These are phyloP conservation scores for Pseudolaguvia tuberculata DNA, from an alignment of 2,113 vertebrate genomes.

Conservation along the genomic window DNA sequence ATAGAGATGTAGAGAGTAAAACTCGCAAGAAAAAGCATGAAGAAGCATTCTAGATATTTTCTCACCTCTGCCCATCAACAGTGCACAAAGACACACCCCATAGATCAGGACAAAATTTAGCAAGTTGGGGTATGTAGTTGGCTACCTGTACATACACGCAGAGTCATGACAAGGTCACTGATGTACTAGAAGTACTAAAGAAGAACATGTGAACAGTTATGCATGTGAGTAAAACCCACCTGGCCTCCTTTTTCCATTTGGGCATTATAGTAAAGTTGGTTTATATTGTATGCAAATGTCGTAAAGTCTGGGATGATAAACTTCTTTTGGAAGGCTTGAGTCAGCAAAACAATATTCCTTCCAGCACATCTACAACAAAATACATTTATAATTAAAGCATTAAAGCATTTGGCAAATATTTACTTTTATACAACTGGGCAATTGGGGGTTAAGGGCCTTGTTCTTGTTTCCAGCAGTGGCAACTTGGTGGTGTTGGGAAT, in stretches of 20 bases:
- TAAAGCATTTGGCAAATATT: too few species aligned
- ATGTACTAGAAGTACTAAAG: background rate
- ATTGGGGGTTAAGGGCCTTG: too few species aligned
- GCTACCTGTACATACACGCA: conserved; percentile 70
- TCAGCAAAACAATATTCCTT: conserved; percentile 81
- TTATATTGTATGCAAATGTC: conserved; percentile 71
- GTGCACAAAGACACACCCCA: conserved; percentile 79
- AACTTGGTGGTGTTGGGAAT: too few species aligned
- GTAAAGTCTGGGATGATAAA: conserved; percentile 86
- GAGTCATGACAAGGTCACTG: background rate
- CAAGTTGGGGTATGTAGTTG: conserved; percentile 85
- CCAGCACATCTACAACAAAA: conserved; percentile 71
- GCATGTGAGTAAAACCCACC: conserved; percentile 55
- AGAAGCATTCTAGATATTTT: conserved; percentile 3
- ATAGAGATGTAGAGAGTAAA: conserved; percentile 11
- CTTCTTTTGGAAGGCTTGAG: conserved; percentile 81
- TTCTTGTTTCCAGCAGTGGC: too few species aligned
- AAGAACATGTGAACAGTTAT: conserved; percentile 5
- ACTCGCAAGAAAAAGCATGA: background rate
- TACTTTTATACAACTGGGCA: too few species aligned
- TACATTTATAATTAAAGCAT: background rate
- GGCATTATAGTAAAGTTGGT: conserved; percentile 70
- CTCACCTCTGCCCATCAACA: conserved; percentile 74
- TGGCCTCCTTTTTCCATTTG: conserved; percentile 70
- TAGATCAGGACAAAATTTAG: conserved; percentile 79